These are phyloP conservation scores for Erythrolamprus reginae DNA, from an alignment of 2,113 vertebrate genomes.

Conservation along the genomic window DNA sequence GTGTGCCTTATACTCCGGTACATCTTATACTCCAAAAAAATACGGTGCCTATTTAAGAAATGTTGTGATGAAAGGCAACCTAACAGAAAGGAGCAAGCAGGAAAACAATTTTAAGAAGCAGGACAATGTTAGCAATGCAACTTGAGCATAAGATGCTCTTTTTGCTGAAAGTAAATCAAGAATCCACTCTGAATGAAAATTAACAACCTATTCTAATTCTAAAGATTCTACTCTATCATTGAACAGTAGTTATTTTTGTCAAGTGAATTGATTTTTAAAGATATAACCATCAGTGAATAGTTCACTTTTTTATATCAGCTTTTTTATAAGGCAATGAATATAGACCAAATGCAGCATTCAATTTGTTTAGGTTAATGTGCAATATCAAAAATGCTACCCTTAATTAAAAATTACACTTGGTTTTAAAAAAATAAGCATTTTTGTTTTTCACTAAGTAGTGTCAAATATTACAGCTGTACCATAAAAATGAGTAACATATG, in stretches of 20 bases:
- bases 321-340: slow-evolving; percentile 5
- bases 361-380: slow-evolving; percentile 21
- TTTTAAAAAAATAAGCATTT: slow-evolving; percentile 27
- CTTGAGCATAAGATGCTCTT: slow-evolving; percentile 21
- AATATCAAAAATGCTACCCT: slow-evolving; percentile 35
- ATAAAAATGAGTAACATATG: slow-evolving; percentile 56
- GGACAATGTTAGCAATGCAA: background rate
- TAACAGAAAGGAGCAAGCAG: background rate
- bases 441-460: slow-evolving; percentile 22
- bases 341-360: slow-evolving; percentile 34
- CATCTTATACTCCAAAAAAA: too few species aligned
- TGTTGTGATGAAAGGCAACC: background rate
- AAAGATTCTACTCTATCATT: background rate
- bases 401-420: slow-evolving; percentile 46
- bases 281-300: slow-evolving; percentile 20
- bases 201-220: slow-evolving; percentile 23
- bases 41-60: background rate
- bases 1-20: too few species aligned
- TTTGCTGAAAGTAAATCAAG: background rate
- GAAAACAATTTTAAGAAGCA: background rate
- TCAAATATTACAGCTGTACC: slow-evolving; percentile 52
- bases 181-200: slow-evolving; percentile 12
- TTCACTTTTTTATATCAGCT: slow-evolving; percentile 33
- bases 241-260: background rate
- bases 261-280: slow-evolving; percentile 40